phyloP scores from a whole-genome alignment of 2,888 invertebrate genomes.

The Eueremaeus valkanovi region DNA sequence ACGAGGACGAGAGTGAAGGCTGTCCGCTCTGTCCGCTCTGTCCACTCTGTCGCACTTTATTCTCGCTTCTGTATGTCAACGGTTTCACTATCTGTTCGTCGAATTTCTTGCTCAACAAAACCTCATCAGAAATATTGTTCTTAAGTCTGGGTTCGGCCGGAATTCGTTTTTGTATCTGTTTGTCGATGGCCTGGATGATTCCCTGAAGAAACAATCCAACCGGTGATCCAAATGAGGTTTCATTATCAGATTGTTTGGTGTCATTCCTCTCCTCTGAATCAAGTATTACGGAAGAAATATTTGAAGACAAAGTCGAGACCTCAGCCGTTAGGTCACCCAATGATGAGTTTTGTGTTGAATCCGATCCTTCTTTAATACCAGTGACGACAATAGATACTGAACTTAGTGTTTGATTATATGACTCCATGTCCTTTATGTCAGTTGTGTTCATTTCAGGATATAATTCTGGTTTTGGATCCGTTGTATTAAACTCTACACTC shows the following conservation, averaged over 20 bases:
- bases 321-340: neutral
- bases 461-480: neutral
- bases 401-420: neutral
- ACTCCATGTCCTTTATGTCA: neutral
- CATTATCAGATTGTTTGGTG: neutral
- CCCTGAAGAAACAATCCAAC: slow-evolving; percentile 8
- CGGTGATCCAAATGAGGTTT: neutral
- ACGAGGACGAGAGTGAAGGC: slow-evolving; percentile 4
- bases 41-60: no score
- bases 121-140: neutral
- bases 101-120: neutral
- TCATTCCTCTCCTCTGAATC: neutral
- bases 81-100: neutral
- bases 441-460: neutral
- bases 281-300: neutral
- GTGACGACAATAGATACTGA: no score
- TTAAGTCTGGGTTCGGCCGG: slow-evolving; percentile 32
- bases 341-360: no score
- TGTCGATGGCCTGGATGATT: slow-evolving; percentile 36
- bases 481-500: neutral
- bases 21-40: no score
- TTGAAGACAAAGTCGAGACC: neutral
- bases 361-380: no score
- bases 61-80: neutral
- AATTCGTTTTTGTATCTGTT: slow-evolving; percentile 8